A percentile compares a stretch with the other conserved stretches of the same genome.
phyloP scores from a whole-genome alignment of 1,140 invertebrate genomes.

The Drosophila funebris region DNA sequence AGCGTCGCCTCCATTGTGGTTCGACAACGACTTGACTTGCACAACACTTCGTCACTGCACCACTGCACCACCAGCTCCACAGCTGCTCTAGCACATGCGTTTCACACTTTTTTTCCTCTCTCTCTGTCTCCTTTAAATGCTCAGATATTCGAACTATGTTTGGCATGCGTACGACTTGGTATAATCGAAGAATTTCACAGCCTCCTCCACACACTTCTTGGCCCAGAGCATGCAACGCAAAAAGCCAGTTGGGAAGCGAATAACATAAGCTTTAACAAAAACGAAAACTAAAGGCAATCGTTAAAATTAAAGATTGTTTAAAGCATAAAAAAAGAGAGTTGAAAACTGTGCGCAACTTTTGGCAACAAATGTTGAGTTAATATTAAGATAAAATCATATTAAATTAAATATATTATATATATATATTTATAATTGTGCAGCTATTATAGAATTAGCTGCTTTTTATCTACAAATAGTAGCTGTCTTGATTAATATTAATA shows the following conservation, averaged over 20 bases:
- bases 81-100: slow-evolving; percentile 55
- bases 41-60: background rate
- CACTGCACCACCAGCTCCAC: background rate
- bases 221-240: background rate
- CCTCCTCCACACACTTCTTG: slow-evolving; percentile 10
- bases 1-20: slow-evolving; percentile 46
- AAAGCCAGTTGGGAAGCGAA: background rate
- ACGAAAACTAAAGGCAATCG: slow-evolving; percentile 7
- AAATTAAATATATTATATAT: too few species aligned
- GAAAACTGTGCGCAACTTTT: too few species aligned
- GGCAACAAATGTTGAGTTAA: too few species aligned
- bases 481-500: too few species aligned
- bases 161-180: slow-evolving; percentile 69
- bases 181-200: slow-evolving; percentile 62
- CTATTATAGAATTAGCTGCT: too few species aligned
- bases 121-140: slow-evolving; percentile 14
- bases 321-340: too few species aligned
- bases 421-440: too few species aligned
- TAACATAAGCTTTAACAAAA: background rate
- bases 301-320: slow-evolving; percentile 9
- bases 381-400: too few species aligned
- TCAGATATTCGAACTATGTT: slow-evolving; percentile 61
- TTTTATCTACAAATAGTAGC: too few species aligned
- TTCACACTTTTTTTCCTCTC: slow-evolving; percentile 63
- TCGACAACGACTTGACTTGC: background rate